phyloP scores from a whole-genome alignment of 92 coral and sea anemone species.

The Chrysogorgia sp. region DNA sequence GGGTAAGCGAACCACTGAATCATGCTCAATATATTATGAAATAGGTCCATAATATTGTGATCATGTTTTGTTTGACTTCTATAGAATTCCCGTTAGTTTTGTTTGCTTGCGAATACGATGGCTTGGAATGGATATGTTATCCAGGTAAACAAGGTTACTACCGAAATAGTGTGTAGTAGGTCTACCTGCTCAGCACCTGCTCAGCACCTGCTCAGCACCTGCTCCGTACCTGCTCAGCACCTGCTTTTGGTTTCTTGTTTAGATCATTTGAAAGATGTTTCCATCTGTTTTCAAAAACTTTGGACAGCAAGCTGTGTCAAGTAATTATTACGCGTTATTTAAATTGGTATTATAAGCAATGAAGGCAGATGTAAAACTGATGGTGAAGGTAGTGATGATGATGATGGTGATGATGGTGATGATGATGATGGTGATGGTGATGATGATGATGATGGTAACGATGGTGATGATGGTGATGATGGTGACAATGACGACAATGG shows the following conservation, averaged over 20 bases:
- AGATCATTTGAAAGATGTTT: slow-evolving; percentile 53
- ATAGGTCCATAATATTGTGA: not conserved
- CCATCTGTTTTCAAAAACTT: slow-evolving; percentile 67
- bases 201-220: too few species aligned
- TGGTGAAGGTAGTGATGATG: not conserved
- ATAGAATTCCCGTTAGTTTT: slow-evolving; percentile 84
- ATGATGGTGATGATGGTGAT: not conserved
- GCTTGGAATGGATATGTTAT: slow-evolving; percentile 71
- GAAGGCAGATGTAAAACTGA: too few species aligned
- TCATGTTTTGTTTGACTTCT: not conserved
- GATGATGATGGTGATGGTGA: not conserved
- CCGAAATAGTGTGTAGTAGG: not conserved
- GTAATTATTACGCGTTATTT: slow-evolving; percentile 4
- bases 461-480: not conserved
- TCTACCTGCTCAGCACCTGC: too few species aligned
- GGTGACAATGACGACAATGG: not conserved
- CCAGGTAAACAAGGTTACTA: slow-evolving; percentile 7
- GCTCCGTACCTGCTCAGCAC: too few species aligned
- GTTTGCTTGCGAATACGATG: slow-evolving; percentile 80
- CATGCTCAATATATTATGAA: not conserved
- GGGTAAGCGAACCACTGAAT: too few species aligned
- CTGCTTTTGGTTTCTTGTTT: not conserved
- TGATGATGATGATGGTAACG: not conserved
- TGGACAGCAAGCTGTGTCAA: slow-evolving; percentile 64
- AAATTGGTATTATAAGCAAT: not conserved